Percentiles rank a stretch among this genome's conserved stretches.
These are phyloP conservation scores for Pammene aurita DNA, from an alignment of 2,888 invertebrate species.

Conservation along the genomic window DNA sequence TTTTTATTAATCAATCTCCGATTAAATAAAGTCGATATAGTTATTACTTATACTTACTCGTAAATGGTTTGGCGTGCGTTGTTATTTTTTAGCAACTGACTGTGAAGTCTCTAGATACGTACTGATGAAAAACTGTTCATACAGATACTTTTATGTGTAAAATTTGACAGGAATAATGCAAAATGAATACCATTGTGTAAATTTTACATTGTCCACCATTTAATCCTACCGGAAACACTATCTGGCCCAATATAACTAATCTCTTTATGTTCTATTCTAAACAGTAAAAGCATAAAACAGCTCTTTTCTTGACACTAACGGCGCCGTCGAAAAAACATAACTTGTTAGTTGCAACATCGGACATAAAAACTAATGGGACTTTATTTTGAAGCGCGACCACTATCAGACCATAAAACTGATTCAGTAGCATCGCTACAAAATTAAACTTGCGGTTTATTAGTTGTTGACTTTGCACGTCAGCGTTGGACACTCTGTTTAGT, in stretches of 20 bases:
- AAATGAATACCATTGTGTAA: not conserved
- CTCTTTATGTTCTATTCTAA: conserved; percentile 46
- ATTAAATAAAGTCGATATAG: not conserved
- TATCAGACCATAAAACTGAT: conserved; percentile 58
- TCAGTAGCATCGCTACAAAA: conserved; percentile 44
- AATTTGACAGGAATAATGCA: no score
- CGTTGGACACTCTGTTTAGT: conserved; percentile 19
- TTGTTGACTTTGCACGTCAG: conserved; percentile 40
- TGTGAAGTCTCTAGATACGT: no score
- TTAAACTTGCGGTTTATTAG: conserved; percentile 39
- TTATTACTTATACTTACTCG: no score
- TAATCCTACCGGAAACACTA: conserved; percentile 38
- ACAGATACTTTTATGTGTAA: no score
- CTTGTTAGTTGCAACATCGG: conserved; percentile 51
- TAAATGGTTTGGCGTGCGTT: no score
- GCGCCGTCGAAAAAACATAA: conserved; percentile 48
- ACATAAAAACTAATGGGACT: conserved; percentile 70
- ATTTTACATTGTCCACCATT: conserved; percentile 12
- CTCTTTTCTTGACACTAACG: conserved; percentile 49
- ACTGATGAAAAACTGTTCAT: no score
- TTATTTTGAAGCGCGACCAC: conserved; percentile 60
- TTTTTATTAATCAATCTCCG: not conserved
- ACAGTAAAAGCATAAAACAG: conserved; percentile 48
- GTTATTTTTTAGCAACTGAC: no score
- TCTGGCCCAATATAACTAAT: conserved; percentile 42